Evolutionary conservation across 2,888 invertebrate species (phyloP), one percentile per base, ranked within the genome.

Genomic region (Hyles lineata): DNA sequence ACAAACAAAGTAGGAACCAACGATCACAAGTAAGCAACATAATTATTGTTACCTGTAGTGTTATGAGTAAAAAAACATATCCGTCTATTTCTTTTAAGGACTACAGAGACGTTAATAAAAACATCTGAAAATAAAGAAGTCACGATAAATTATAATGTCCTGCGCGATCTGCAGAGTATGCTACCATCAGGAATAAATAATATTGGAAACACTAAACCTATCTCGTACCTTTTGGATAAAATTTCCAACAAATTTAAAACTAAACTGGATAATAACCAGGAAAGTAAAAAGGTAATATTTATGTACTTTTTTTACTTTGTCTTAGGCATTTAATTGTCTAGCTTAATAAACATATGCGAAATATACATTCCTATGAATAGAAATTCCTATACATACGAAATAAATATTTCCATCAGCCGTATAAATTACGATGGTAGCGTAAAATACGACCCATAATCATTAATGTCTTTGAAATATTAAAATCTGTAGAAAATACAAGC

Each of bases 1-100:
- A 4, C 76, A 76, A 0, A 67, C 25, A 15, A 60, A 25, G 19
- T 32, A 23, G 67, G n/a, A 19, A 72, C 58, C n/a, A 67, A 23
- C 29, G 8, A 21, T 17, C 32, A n/a, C 8, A 29, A 21, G 29
- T 29, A 72, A 21, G 72, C 3, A 21, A 29, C 15, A 17, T 11
- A 25, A 25, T 21, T 11, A 21, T 63, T 21, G 43, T 11, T 50
- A 11, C 9, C 6, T 9, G 11, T 8, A 43, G 43, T 7, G n/a
- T 50, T 11, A 9, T 15, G 23, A 21, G 15, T 50, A 35, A 25
- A 62, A 21, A 43, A 43, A 21, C 21, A 6, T 2, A 43, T 11
- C 5, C n/a, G 6, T n/a, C 55, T n/a, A 6, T 67, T 63, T 67
- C 8, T 50, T 67, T 67, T 17, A 50, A 67, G 67, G 67, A 50